Base-by-base conservation (phyloP, 2,113 vertebrate species). In the Corythoichthys haematopterus region DNA sequence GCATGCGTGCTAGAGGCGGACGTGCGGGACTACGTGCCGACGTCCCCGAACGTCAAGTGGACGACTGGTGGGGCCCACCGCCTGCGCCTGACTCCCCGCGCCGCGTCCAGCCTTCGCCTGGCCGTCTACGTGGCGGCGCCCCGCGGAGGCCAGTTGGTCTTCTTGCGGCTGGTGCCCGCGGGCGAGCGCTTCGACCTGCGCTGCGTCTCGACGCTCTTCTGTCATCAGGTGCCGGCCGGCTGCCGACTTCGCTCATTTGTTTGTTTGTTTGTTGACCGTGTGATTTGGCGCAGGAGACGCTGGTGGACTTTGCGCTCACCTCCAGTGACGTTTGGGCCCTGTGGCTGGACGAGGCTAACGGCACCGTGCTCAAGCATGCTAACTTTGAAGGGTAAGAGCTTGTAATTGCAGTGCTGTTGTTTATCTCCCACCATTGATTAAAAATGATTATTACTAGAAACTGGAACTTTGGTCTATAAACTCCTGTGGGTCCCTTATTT, bases 321-420 rank as follows among this genome's bases (percentile, higher is more conserved):
- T 88, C 94, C 0, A 85, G 94, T 0, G 96, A 98, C 63, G 88
- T 99, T 75, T 99, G 97, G 97, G 96, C 89, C 0, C 85, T 98
- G 51, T 99, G 95, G 97, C 88, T 97, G 46, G 94, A 95, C 0
- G 94, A 95, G n/a, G 92, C 95, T 69, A 95, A 93, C 76, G 87
- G 93, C 60, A 94, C 94, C 0, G 76, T 93, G 16, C 92, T 98
- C 81, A 98, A 95, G 80, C 95, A 94, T 86, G 95, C 97, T 89
- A 97, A 94, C 86, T 99, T 95, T 70, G 96, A 98, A 69, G 94
- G 97, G 97, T 99, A 77, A 48, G 62, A 13, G 1, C 20, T 28
- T 28, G 20, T 28, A 28, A 28, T 28, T 28, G 20, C 20, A 28
- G 20, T 28, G 20, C 20, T 28, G 20, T 28, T 28, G 20, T 28